A percentile compares a stretch with the other conserved stretches of the same genome.
Evolutionary conservation across 1,140 invertebrate genomes (phyloP).

Genomic region (Platorchestia sp.): DNA sequence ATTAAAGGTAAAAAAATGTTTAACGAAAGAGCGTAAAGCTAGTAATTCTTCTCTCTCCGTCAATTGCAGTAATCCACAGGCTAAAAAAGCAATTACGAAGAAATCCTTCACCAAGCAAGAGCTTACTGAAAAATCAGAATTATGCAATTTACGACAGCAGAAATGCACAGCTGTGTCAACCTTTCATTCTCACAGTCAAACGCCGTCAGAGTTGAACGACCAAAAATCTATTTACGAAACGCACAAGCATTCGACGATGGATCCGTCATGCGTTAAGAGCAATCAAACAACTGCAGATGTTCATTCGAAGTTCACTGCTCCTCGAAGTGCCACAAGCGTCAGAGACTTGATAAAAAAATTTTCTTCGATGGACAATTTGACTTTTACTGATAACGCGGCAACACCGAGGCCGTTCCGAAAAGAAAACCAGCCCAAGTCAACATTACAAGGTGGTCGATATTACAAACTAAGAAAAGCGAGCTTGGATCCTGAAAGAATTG

Average conservation of each 20-base stretch:
- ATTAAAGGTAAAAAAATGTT: background rate
- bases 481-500: background rate
- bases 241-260: background rate
- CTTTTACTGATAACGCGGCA: background rate
- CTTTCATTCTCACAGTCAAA: background rate
- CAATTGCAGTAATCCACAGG: background rate
- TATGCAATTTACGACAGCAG: background rate
- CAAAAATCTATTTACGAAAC: background rate
- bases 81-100: background rate
- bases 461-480: background rate
- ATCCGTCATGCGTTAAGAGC: background rate
- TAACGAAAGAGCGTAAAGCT: background rate
- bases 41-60: background rate
- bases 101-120: background rate
- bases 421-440: background rate
- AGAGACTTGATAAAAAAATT: conserved; percentile 10
- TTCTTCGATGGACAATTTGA: conserved; percentile 6
- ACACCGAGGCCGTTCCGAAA: background rate
- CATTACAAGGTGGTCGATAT: background rate
- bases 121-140: background rate
- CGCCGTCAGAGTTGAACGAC: background rate
- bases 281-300: background rate
- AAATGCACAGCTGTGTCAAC: background rate
- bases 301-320: background rate
- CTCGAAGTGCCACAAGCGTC: background rate